phyloP scores from a whole-genome alignment of 2,888 invertebrate species.

The Pterostichus niger region DNA sequence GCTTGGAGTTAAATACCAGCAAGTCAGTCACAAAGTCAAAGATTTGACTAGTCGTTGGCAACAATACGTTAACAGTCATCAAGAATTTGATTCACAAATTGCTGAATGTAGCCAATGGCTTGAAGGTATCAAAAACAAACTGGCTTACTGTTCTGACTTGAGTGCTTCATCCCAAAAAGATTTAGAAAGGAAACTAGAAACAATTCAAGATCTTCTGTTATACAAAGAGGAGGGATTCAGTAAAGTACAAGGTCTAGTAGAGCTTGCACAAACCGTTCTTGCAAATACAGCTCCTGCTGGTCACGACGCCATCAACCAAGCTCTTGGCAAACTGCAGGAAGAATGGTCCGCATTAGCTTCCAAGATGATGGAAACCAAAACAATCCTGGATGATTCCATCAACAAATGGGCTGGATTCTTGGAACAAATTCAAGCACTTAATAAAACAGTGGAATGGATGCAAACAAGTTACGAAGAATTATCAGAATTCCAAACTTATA shows the following conservation, averaged over 20 bases:
- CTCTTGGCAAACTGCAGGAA: slow-evolving; percentile 90
- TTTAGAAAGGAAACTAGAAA: slow-evolving; percentile 90
- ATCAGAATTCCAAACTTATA: slow-evolving; percentile 87
- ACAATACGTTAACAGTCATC: slow-evolving; percentile 92
- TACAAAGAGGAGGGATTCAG: slow-evolving; percentile 96
- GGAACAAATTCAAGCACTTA: slow-evolving; percentile 91
- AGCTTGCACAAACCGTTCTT: slow-evolving; percentile 92
- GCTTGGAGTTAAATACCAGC: slow-evolving; percentile 94
- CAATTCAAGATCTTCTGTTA: slow-evolving; percentile 91
- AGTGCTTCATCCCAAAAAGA: slow-evolving; percentile 91
- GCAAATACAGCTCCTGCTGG: slow-evolving; percentile 94
- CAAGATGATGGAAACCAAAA: slow-evolving; percentile 94
- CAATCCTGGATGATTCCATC: slow-evolving; percentile 91
- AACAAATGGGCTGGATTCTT: slow-evolving; percentile 95
- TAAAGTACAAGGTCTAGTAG: slow-evolving; percentile 93
- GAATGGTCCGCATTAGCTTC: slow-evolving; percentile 93
- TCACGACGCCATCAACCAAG: slow-evolving; percentile 91
- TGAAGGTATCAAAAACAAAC: slow-evolving; percentile 88
- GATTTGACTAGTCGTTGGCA: slow-evolving; percentile 95
- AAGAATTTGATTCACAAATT: slow-evolving; percentile 90
- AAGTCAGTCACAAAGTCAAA: slow-evolving; percentile 93
- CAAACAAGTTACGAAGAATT: slow-evolving; percentile 87
- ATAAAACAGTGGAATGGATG: slow-evolving; percentile 89
- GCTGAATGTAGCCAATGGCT: slow-evolving; percentile 92
- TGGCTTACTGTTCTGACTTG: slow-evolving; percentile 92